A percentile compares a stretch with the other conserved stretches of the same genome.
phyloP scores from a whole-genome alignment of 2,888 invertebrate species.

The Anthrax anthrax region DNA sequence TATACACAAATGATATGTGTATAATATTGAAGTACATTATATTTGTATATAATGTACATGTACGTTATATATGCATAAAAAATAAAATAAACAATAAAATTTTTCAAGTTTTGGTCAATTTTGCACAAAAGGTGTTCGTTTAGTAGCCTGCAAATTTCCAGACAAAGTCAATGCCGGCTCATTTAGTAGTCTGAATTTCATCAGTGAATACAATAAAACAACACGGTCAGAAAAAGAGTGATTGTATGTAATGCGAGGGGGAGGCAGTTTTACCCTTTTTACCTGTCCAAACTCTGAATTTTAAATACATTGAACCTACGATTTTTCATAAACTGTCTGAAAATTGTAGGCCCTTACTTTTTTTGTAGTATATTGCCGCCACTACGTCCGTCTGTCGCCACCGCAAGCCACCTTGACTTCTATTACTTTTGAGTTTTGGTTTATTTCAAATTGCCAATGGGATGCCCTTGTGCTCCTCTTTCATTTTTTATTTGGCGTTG shows the following conservation, averaged over 20 bases:
- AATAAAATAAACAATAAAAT: conserved; percentile 5
- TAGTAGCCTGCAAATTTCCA: conserved; percentile 3
- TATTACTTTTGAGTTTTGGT: conserved; percentile 1
- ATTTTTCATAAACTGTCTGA: conserved; percentile 8
- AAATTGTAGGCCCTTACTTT: conserved; percentile 3
- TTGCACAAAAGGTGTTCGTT: conserved; percentile 3
- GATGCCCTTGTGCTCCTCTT: conserved; percentile 1
- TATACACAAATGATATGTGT: too few relatives aligned
- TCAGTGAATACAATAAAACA: background rate
- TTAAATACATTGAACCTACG: background rate
- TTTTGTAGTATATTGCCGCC: conserved; percentile 2
- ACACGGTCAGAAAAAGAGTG: too few relatives aligned
- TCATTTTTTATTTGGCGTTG: conserved; percentile 25
- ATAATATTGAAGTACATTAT: too few relatives aligned
- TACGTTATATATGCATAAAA: too few relatives aligned
- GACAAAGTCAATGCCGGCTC: conserved; percentile 12
- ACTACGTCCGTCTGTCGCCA: conserved; percentile 4
- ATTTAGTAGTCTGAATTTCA: conserved; percentile 10
- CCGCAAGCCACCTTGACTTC: conserved; percentile 4
- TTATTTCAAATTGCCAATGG: too few relatives aligned
- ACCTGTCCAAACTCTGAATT: background rate
- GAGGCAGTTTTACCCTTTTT: background rate
- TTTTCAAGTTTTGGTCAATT: conserved; percentile 3
- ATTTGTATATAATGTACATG: too few relatives aligned
- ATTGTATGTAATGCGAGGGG: background rate